Conservation (phyloP, 2,113 vertebrate genomes). For the Pithys albifrons region DNA sequence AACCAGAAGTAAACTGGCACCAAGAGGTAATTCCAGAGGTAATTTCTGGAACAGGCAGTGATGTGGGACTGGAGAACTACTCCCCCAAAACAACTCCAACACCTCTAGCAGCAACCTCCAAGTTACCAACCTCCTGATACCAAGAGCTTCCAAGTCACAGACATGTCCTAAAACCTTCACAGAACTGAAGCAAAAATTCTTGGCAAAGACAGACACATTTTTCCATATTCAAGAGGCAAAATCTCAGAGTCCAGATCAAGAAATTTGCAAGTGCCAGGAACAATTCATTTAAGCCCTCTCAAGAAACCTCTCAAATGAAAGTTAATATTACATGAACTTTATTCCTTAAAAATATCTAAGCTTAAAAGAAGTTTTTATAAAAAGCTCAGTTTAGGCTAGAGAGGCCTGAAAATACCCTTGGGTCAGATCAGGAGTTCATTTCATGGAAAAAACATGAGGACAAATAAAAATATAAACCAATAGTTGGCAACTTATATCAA, state of each 20-base stretch:
- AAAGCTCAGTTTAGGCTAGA: not conserved
- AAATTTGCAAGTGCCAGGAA: not conserved
- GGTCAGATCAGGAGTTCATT: not conserved
- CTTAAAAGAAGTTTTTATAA: not conserved
- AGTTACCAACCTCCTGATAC: not conserved
- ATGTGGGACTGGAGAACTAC: not conserved
- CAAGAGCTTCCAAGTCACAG: not conserved
- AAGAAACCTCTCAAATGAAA: not conserved
- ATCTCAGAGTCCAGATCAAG: not conserved
- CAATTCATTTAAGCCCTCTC: not conserved
- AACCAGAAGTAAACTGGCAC: not conserved
- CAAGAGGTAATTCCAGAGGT: not conserved
- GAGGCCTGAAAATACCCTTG: not conserved
- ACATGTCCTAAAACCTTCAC: not conserved
- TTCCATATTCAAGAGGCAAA: not conserved
- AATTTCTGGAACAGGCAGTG: not conserved
- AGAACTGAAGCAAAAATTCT: not conserved
- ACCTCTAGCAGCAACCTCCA: not conserved
- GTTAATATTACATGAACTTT: not conserved
- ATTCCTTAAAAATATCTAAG: not conserved
- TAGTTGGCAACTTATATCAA: not conserved
- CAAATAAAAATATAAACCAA: not conserved
- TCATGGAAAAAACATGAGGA: not conserved
- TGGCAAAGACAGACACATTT: not conserved
- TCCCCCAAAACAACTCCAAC: not conserved